phyloP scores from a whole-genome alignment of 2,113 vertebrate species.

The Oryzias melastigma region DNA sequence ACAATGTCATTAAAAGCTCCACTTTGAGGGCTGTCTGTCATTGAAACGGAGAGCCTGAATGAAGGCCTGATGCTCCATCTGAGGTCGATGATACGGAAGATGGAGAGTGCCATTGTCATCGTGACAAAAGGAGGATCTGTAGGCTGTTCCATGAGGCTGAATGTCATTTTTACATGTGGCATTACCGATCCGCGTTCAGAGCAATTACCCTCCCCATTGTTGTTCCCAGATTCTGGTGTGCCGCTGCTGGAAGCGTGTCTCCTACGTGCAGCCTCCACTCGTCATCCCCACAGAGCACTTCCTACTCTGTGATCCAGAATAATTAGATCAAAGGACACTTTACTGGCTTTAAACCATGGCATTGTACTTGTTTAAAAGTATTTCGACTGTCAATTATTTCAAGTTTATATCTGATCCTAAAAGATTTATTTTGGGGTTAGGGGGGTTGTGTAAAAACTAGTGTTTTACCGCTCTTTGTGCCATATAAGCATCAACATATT shows the following conservation, averaged over 20 bases:
- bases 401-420: no score
- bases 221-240: slow-evolving; percentile 4
- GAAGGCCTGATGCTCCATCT: slow-evolving; percentile 15
- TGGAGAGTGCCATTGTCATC: slow-evolving; percentile 32
- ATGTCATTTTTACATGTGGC: slow-evolving; percentile 22
- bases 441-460: no score
- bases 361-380: neutral
- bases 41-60: slow-evolving; percentile 28
- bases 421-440: no score
- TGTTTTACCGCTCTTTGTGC: no score
- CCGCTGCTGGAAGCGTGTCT: slow-evolving; percentile 6
- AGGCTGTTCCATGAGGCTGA: slow-evolving; percentile 3
- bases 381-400: neutral
- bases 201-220: neutral
- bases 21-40: slow-evolving; percentile 25
- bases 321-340: slow-evolving; percentile 20
- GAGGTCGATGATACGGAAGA: slow-evolving; percentile 25
- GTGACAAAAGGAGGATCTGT: slow-evolving; percentile 25
- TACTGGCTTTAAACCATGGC: neutral
- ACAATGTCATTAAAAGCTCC: slow-evolving; percentile 26
- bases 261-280: neutral
- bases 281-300: neutral
- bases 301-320: slow-evolving; percentile 12
- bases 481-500: no score
- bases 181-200: neutral